Evolutionary conservation across 2,888 invertebrate genomes (phyloP), one percentile per base, ranked within the genome.

Genomic region (Habroteleia sp.): DNA sequence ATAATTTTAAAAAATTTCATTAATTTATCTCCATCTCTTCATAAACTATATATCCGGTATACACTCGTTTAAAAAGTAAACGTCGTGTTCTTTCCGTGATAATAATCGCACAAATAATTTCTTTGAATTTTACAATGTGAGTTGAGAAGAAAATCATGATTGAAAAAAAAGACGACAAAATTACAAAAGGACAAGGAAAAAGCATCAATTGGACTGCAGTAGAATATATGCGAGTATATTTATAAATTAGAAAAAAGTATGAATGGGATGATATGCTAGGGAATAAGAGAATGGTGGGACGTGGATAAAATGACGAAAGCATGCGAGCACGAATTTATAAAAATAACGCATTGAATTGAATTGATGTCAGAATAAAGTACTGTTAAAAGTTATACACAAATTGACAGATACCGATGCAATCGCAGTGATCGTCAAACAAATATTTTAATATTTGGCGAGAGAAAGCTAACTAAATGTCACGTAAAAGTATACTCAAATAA

Each of bases 371-470:
- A 65, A 54, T 65, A 27, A 65, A 65, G 39, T 66, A 56, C 23
- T 20, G 66, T 58, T 56, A 68, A 68, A 60, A 46, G 46, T 71
- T 54, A 62, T 52, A 54, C 46, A 25, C 31, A 44, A 54, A 71
- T 71, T 44, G 54, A 62, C 44, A 46, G 62, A 54, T 54, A 41
- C 33, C 33, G 62, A 71, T 71, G 37, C 62, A 54, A 71, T 62
- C 50, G 50, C 29, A 33, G 25, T 48, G 39, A 66, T 66, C 52
- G 42, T 69, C 44, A 69, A 69, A 69, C 52, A 69, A 60, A 60
- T 44, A 52, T 69, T 69, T 69, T 69, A 52, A 52, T 60, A 44
- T 31, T 13, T 41, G 4, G 44, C 8, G 46, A 60, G 44, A 39
- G 69, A 60, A 69, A 60, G 60, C 52, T 42, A 42, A 50, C 41